These are phyloP conservation scores for Cantharis rufa DNA, from an alignment of 2,888 invertebrate species.

Conservation along the genomic window DNA sequence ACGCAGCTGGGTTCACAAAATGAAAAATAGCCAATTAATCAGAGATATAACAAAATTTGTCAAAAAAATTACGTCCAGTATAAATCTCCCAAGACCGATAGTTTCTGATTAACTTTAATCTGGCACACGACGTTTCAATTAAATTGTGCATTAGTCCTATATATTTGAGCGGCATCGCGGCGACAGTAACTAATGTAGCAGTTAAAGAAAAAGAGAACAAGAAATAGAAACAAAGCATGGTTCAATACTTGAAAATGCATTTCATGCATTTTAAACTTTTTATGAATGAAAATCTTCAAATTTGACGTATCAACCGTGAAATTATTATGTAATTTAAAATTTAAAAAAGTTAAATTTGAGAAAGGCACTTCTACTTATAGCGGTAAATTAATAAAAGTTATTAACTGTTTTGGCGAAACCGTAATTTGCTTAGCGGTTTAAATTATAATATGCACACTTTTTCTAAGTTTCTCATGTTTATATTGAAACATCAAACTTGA, in stretches of 20 bases:
- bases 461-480: not conserved
- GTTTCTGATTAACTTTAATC: constrained; percentile 8
- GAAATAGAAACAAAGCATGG: not conserved
- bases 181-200: constrained; percentile 9
- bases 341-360: not conserved
- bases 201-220: not conserved
- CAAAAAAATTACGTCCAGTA: not conserved
- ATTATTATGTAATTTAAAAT: not conserved
- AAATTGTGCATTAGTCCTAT: constrained; percentile 12
- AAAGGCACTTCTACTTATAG: constrained; percentile 1
- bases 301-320: not conserved
- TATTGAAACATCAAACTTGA: not conserved
- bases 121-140: constrained; percentile 10
- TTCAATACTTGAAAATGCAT: not conserved
- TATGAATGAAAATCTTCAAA: not conserved
- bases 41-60: not conserved
- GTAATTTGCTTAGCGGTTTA: constrained; percentile 2
- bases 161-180: constrained; percentile 11
- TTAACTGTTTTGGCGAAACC: not conserved
- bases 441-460: not conserved
- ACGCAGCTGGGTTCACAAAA: not conserved
- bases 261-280: not conserved
- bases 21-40: not conserved
- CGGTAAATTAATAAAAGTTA: constrained; percentile 5
- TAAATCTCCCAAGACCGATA: constrained; percentile 12